These are phyloP conservation scores for Athene noctua DNA, from an alignment of 2,113 vertebrate genomes.

Conservation along the genomic window DNA sequence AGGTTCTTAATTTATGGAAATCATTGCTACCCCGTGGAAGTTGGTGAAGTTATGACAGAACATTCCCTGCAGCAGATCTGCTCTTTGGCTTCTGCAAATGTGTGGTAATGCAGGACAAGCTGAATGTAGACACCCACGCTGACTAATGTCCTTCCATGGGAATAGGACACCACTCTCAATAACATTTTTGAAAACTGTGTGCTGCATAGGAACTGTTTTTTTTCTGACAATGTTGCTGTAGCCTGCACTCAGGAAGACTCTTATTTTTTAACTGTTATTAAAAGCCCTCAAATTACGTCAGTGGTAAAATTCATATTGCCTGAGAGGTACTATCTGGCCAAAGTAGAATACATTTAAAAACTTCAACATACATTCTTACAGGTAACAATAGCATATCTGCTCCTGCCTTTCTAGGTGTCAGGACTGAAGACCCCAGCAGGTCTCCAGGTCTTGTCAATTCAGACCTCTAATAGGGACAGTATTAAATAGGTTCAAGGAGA, in stretches of 20 bases:
- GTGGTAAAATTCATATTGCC: background rate
- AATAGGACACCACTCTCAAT: background rate
- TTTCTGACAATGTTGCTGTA: background rate
- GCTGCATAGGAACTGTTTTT: background rate
- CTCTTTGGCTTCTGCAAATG: background rate
- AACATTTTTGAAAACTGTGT: background rate
- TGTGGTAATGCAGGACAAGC: background rate
- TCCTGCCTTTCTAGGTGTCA: background rate
- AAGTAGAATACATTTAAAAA: background rate
- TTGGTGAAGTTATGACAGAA: background rate
- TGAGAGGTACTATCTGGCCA: background rate
- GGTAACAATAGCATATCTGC: background rate
- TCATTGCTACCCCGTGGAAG: background rate
- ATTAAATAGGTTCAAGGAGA: background rate
- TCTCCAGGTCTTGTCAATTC: background rate
- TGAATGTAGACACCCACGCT: background rate
- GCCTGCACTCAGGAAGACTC: background rate
- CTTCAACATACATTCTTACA: background rate
- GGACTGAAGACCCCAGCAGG: background rate
- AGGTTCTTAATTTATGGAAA: background rate
- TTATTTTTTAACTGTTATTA: background rate
- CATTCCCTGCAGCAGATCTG: background rate
- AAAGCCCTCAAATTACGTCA: background rate
- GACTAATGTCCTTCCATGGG: background rate
- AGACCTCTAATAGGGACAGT: background rate